Evolutionary conservation across 1,140 invertebrate genomes (phyloP).

Genomic region (Drosophila eugracilis): DNA sequence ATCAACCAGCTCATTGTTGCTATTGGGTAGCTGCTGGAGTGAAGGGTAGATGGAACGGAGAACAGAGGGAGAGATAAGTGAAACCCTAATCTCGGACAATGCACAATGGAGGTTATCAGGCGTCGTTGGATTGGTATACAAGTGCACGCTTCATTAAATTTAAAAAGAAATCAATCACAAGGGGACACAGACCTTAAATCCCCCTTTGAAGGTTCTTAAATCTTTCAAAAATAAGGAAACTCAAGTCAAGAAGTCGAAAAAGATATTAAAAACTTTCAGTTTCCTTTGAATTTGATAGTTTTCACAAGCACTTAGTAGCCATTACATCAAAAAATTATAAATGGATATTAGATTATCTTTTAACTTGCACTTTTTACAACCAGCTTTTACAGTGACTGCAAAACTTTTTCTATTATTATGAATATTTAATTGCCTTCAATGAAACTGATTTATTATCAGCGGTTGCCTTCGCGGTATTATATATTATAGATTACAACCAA

Average conservation of each 20-base stretch:
- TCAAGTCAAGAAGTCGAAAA: too few relatives aligned
- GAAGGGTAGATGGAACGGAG: slow-evolving; percentile 1
- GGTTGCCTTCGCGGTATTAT: background rate
- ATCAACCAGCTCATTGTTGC: background rate
- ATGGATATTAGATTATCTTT: background rate
- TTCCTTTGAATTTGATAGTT: too few relatives aligned
- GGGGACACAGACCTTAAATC: background rate
- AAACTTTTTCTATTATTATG: too few relatives aligned
- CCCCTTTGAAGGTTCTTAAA: too few relatives aligned
- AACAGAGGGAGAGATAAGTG: slow-evolving; percentile 10
- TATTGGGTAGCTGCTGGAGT: slow-evolving; percentile 1
- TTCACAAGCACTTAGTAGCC: background rate
- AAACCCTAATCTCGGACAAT: slow-evolving; percentile 10
- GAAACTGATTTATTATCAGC: slow-evolving; percentile 2
- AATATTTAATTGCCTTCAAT: slow-evolving; percentile 1
- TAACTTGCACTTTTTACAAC: background rate
- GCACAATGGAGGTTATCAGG: slow-evolving; percentile 32
- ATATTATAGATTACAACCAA: background rate
- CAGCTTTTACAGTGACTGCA: background rate
- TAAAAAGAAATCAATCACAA: background rate
- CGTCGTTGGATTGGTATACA: background rate
- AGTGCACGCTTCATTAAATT: background rate
- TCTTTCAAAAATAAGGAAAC: too few relatives aligned
- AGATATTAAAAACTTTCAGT: too few relatives aligned
- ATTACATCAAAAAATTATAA: too few relatives aligned